phyloP scores from a whole-genome alignment of 2,888 invertebrate genomes.

The Epirrhoe tristata region DNA sequence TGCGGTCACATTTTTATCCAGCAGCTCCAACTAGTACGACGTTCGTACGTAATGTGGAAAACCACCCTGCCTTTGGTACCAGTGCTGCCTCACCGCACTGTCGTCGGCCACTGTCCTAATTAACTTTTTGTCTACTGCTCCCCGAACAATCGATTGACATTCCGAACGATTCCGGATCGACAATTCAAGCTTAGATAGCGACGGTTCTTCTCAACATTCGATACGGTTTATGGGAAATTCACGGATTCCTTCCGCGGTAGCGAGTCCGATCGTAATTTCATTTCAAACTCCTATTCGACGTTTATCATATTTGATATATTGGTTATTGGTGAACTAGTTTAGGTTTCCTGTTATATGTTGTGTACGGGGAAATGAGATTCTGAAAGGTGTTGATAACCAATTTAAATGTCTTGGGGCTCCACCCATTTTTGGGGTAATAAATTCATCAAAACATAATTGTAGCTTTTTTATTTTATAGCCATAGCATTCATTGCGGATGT shows the following conservation, averaged over 20 bases:
- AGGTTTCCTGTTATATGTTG: slow-evolving; percentile 35
- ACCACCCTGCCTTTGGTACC: slow-evolving; percentile 29
- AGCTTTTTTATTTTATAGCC: slow-evolving; percentile 43
- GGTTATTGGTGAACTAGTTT: slow-evolving; percentile 26
- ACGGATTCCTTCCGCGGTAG: slow-evolving; percentile 36
- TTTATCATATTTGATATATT: slow-evolving; percentile 39
- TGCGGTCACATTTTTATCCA: slow-evolving; percentile 12
- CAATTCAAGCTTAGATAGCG: slow-evolving; percentile 50
- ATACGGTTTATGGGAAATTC: slow-evolving; percentile 47
- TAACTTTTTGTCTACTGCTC: slow-evolving; percentile 76
- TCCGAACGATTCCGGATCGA: slow-evolving; percentile 60
- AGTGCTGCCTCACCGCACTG: slow-evolving; percentile 49
- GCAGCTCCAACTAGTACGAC: slow-evolving; percentile 10
- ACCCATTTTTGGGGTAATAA: slow-evolving; percentile 45
- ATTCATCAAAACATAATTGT: slow-evolving; percentile 36
- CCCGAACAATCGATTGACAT: slow-evolving; percentile 68
- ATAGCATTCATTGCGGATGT: slow-evolving; percentile 43
- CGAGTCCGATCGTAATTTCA: slow-evolving; percentile 36
- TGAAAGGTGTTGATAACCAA: slow-evolving; percentile 36
- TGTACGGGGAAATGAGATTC: slow-evolving; percentile 29
- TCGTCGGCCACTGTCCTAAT: slow-evolving; percentile 71
- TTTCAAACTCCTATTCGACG: slow-evolving; percentile 39
- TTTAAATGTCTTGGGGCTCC: slow-evolving; percentile 40
- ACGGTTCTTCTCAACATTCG: slow-evolving; percentile 48
- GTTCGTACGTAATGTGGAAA: slow-evolving; percentile 30